These are phyloP conservation scores for Epistrophe grossulariae DNA, from an alignment of 2,888 invertebrate genomes.

Conservation along the genomic window DNA sequence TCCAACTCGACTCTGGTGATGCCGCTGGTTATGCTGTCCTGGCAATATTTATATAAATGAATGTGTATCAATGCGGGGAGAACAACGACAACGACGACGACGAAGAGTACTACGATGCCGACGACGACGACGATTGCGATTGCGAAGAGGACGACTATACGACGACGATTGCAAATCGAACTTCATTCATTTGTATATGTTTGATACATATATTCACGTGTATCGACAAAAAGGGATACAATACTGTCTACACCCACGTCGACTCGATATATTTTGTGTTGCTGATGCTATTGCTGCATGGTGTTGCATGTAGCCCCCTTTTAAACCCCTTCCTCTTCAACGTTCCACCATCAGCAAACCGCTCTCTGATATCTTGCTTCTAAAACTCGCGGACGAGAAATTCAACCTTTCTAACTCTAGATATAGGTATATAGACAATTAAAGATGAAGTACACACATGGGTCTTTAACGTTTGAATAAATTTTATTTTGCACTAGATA, in stretches of 20 bases:
- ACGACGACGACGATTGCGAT: conserved; percentile 51
- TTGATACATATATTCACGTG: conserved; percentile 57
- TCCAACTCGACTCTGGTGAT: conserved; percentile 59
- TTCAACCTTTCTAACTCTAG: conserved; percentile 53
- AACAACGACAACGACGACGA: conserved; percentile 7
- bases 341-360: neutral
- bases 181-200: conserved; percentile 73
- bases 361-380: conserved; percentile 51
- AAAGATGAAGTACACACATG: conserved; percentile 59
- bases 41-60: conserved; percentile 59
- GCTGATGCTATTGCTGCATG: conserved; percentile 45
- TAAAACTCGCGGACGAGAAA: conserved; percentile 66
- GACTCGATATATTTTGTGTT: conserved; percentile 37
- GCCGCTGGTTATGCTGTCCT: conserved; percentile 72
- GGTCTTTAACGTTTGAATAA: conserved; percentile 45
- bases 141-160: conserved; percentile 7
- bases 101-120: neutral
- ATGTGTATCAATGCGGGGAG: conserved; percentile 28
- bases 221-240: conserved; percentile 68
- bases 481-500: neutral
- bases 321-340: neutral
- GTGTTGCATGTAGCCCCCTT: conserved; percentile 34
- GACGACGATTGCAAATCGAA: conserved; percentile 69
- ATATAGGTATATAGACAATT: conserved; percentile 40
- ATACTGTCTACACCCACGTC: conserved; percentile 67